Evolutionary conservation across 2,888 invertebrate species (phyloP).

Genomic region (Athetis lepigone): DNA sequence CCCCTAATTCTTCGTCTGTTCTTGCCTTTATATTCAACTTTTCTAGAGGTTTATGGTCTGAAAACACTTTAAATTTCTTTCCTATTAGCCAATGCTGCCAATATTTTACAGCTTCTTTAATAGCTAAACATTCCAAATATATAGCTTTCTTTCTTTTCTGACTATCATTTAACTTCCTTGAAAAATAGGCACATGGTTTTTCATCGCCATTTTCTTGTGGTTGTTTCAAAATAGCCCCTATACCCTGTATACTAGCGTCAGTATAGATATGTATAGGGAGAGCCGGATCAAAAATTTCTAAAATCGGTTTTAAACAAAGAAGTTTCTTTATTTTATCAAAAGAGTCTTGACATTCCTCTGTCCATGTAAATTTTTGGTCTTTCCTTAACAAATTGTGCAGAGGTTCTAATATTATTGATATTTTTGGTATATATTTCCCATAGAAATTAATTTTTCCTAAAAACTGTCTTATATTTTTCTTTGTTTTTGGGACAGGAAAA

Average conservation of each 20-base stretch:
- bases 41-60: constrained; percentile 4
- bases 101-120: not conserved
- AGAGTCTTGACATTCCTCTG: not conserved
- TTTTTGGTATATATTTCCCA: constrained; percentile 9
- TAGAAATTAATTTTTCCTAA: constrained; percentile 4
- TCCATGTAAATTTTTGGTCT: not conserved
- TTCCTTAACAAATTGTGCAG: constrained; percentile 7
- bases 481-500: constrained; percentile 5
- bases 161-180: too few relatives aligned
- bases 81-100: constrained; percentile 18
- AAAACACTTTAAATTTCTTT: not conserved
- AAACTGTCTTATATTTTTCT: constrained; percentile 1
- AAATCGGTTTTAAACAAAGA: constrained; percentile 1
- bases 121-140: too few relatives aligned
- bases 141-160: too few relatives aligned
- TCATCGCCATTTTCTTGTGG: not conserved
- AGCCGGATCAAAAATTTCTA: not conserved
- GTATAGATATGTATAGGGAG: not conserved
- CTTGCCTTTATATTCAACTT: constrained; percentile 6
- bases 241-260: constrained; percentile 1
- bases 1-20: not conserved
- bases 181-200: too few relatives aligned
- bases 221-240: not conserved
- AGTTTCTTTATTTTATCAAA: constrained; percentile 9
- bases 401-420: constrained; percentile 6